These are phyloP conservation scores for Sminthopsis crassicaudata DNA, from an alignment of 2,113 vertebrate species.

Conservation along the genomic window DNA sequence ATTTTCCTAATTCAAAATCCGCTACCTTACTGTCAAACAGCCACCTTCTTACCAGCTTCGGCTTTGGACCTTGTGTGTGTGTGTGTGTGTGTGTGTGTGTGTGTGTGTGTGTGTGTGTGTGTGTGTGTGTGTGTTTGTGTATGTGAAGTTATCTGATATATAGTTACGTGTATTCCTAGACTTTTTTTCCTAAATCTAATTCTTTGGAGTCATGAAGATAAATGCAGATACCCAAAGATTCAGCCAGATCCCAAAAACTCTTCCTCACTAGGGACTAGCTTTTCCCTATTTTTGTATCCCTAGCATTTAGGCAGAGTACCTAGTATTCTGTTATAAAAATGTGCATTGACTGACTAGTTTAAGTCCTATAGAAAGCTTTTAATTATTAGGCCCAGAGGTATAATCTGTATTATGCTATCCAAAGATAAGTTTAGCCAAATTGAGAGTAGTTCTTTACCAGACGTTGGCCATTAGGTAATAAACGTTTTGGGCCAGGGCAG, in stretches of 20 bases:
- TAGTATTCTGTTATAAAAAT: neutral
- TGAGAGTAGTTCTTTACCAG: neutral
- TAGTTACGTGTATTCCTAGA: neutral
- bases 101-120: neutral
- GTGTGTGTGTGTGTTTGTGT: neutral
- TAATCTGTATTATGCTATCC: neutral
- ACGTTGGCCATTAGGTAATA: neutral
- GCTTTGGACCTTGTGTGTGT: neutral
- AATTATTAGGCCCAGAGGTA: neutral
- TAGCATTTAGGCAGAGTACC: neutral
- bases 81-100: neutral
- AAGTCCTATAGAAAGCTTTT: neutral
- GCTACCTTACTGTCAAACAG: neutral
- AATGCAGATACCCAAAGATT: neutral
- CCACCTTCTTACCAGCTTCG: neutral
- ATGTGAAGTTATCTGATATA: neutral
- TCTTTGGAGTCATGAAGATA: neutral
- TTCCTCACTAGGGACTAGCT: neutral
- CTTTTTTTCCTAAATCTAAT: neutral
- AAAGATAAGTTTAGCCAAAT: neutral
- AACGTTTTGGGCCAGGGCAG: neutral
- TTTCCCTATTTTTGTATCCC: neutral
- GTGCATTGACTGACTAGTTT: neutral
- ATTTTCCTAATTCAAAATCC: neutral
- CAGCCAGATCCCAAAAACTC: neutral